Conservation (phyloP, 92 coral and sea anemone genomes). For the Zoanthus solanderi region DNA sequence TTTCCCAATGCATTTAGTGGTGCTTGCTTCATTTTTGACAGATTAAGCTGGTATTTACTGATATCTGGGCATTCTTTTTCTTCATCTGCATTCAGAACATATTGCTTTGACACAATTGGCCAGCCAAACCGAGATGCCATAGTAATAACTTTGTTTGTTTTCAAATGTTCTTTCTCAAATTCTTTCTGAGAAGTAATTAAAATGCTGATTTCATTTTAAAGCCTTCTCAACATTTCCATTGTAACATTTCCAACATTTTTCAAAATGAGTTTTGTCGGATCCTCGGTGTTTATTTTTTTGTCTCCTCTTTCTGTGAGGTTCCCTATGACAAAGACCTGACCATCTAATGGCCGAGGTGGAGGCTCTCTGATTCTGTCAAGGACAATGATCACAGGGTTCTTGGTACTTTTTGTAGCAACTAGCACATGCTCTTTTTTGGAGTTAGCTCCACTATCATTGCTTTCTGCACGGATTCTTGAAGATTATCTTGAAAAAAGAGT, state of each 20-base stretch:
- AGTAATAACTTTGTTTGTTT: constrained; percentile 40
- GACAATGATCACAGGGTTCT: constrained; percentile 16
- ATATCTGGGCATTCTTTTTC: constrained; percentile 17
- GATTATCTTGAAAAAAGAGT: constrained; percentile 1
- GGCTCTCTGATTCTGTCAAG: constrained; percentile 23
- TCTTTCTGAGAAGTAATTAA: constrained; percentile 2
- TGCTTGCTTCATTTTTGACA: constrained; percentile 26
- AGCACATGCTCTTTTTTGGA: constrained; percentile 12
- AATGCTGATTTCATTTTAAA: constrained; percentile 21
- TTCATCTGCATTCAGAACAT: not conserved
- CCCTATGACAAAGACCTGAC: constrained; percentile 38
- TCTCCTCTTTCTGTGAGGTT: constrained; percentile 40
- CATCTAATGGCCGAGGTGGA: constrained; percentile 45
- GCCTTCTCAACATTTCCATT: constrained; percentile 39
- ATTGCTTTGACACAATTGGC: constrained; percentile 29
- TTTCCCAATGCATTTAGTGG: constrained; percentile 23
- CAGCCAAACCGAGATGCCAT: constrained; percentile 29
- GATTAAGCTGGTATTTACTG: constrained; percentile 5
- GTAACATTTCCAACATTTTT: constrained; percentile 38
- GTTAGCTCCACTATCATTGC: constrained; percentile 10
- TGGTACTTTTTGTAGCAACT: constrained; percentile 13
- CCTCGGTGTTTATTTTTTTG: constrained; percentile 29
- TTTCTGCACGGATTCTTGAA: constrained; percentile 2
- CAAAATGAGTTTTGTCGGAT: constrained; percentile 26
- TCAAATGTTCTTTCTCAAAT: constrained; percentile 8